Evolutionary conservation across 2,797 vertebrate genomes (phyloP).

Genomic region (Scolopax rusticola): DNA sequence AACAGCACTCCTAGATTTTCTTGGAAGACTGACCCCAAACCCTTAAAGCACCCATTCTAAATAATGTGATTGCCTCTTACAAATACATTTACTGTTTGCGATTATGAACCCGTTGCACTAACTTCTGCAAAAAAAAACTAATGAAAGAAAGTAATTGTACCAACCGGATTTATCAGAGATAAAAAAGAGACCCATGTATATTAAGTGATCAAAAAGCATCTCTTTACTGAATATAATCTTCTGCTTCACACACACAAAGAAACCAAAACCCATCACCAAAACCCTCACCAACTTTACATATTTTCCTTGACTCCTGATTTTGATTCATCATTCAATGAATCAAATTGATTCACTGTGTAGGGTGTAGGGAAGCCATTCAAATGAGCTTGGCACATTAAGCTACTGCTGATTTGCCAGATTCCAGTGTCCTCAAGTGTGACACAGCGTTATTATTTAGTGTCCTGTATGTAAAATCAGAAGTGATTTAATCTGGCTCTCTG

Average conservation of each 20-base stretch:
- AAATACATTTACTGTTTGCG: background rate
- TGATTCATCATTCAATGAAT: background rate
- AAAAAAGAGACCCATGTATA: background rate
- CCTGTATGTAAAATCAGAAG: conserved; percentile 28
- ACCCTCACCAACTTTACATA: background rate
- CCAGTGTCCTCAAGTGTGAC: conserved; percentile 38
- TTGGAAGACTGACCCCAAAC: background rate
- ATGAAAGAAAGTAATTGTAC: background rate
- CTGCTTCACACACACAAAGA: background rate
- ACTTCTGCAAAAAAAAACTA: background rate
- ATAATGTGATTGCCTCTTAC: background rate
- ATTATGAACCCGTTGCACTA: background rate
- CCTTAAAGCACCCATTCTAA: background rate
- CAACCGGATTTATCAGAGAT: background rate
- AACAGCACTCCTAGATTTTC: background rate
- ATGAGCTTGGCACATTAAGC: background rate
- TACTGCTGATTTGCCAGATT: conserved; percentile 32
- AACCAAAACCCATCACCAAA: background rate
- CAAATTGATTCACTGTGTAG: no score
- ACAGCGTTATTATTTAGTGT: conserved; percentile 5
- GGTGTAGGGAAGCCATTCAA: background rate
- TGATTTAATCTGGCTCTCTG: conserved; percentile 40
- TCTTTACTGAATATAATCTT: background rate
- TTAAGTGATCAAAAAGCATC: background rate
- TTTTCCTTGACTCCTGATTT: background rate